Percentiles rank a stretch among this genome's conserved stretches.
These are phyloP conservation scores for Bombylius major DNA, from an alignment of 2,888 invertebrate species.

Conservation along the genomic window DNA sequence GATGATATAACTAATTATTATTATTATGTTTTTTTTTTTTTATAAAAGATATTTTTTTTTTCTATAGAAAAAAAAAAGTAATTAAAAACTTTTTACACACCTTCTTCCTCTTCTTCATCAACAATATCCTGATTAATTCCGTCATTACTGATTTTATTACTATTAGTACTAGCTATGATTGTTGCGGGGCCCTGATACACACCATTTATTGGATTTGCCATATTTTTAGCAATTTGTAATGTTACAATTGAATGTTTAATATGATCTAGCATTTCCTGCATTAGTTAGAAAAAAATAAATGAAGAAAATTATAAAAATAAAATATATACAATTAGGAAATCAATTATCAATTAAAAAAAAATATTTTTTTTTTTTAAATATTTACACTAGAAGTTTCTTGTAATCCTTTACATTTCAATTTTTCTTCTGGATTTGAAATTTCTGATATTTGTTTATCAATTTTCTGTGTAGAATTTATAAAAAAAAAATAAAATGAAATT, in stretches of 20 bases:
- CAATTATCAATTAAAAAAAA: constrained; percentile 3
- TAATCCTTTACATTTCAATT: constrained; percentile 53
- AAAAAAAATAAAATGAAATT: constrained; percentile 2
- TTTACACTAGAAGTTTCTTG: constrained; percentile 67
- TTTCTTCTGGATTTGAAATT: constrained; percentile 52
- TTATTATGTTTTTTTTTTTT: not conserved
- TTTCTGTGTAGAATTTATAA: constrained; percentile 41
- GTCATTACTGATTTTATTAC: constrained; percentile 15
- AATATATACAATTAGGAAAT: constrained; percentile 7
- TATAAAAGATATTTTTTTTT: no score
- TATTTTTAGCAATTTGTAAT: constrained; percentile 95
- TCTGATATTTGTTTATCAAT: constrained; percentile 52
- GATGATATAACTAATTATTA: constrained; percentile 10
- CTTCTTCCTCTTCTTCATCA: constrained; percentile 7
- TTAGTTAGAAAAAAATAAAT: constrained; percentile 23
- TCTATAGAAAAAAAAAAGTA: not conserved
- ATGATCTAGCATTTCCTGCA: constrained; percentile 85
- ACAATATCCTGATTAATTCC: constrained; percentile 6
- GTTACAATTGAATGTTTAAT: constrained; percentile 97
- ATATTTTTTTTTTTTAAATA: constrained; percentile 28
- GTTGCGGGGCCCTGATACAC: constrained; percentile 58
- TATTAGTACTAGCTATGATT: constrained; percentile 13
- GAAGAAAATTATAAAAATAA: not conserved
- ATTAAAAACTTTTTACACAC: not conserved
- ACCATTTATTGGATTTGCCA: constrained; percentile 82